Base-by-base conservation (phyloP, 1,140 invertebrate genomes). In the Whitmania pigra region DNA sequence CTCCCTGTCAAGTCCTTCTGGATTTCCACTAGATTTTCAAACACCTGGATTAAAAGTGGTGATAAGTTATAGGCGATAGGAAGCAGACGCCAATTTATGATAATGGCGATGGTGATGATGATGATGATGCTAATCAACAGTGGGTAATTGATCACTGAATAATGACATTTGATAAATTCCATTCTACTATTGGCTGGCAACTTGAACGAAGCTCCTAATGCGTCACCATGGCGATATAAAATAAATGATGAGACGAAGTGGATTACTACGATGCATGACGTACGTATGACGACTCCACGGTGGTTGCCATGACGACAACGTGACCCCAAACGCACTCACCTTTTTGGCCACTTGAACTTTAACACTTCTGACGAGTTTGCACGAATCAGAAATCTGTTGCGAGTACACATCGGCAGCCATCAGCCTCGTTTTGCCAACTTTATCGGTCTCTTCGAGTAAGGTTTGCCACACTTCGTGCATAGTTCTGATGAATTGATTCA, bases 391-490 rank as follows among this genome's bases (percentile, higher is more conserved):
- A 74, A 95, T 92, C 81, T 93, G 90, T 79, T 94, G 90, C 79
- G 93, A 90, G 80, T 94, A 94, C 25, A 94, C 89, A 83, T 96
- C 92, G 20, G 94, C 89, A 9, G 93, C 93, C 0, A 92, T 91
- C 27, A 96, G 83, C 43, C 92, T 85, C 7, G 92, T 91, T 75
- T 92, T 88, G 0, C 92, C 92, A 76, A 95, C 82, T 79, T 93
- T 93, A 78, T 97, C 93, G 78, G 94, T 94, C 82, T 97, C 93
- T 80, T 96, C 93, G 74, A 97, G 83, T 0, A 97, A 90, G 0
- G 90, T 91, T 75, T 91, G 86, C 94, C 94, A 97, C 20, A 96
- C 92, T 76, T 90, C 92, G 89, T 92, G 93, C 86, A 95, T 93
- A 78, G 95, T 95, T 89, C 93, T 96, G 43, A 49, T 17, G 43